Percentiles rank a stretch among this genome's conserved stretches.
These are phyloP conservation scores for Drosophila robusta DNA, from an alignment of 2,888 invertebrate species.

Conservation along the genomic window DNA sequence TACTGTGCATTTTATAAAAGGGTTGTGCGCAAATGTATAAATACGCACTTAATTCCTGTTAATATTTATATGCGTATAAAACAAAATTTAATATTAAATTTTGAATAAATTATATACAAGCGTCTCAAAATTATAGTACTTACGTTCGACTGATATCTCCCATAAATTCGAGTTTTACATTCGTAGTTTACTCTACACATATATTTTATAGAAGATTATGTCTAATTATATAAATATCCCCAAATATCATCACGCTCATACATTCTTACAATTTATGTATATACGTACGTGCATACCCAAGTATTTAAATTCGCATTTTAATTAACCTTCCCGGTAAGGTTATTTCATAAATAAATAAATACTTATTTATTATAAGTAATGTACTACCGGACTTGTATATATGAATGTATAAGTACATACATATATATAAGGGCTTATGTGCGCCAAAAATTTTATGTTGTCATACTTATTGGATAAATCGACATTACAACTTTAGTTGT, in stretches of 20 bases:
- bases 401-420: not conserved
- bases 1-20: not conserved
- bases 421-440: not conserved
- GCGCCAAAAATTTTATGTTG: slow-evolving; percentile 17
- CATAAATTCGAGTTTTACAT: not conserved
- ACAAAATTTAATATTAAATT: too few species aligned
- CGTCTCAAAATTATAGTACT: too few species aligned
- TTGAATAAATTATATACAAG: too few species aligned
- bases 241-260: slow-evolving; percentile 1
- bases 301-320: slow-evolving; percentile 4
- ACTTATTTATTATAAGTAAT: not conserved
- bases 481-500: slow-evolving; percentile 4
- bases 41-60: too few species aligned
- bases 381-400: not conserved
- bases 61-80: too few species aligned
- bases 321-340: slow-evolving; percentile 2
- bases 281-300: slow-evolving; percentile 16
- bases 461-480: slow-evolving; percentile 9
- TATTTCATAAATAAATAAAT: slow-evolving; percentile 4
- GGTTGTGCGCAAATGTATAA: too few species aligned
- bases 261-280: not conserved
- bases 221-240: slow-evolving; percentile 26
- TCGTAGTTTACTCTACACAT: not conserved
- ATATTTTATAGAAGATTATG: not conserved
- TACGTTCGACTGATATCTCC: not conserved